Base-by-base conservation (phyloP, 2,113 vertebrate genomes). In the Centropus bengalensis region DNA sequence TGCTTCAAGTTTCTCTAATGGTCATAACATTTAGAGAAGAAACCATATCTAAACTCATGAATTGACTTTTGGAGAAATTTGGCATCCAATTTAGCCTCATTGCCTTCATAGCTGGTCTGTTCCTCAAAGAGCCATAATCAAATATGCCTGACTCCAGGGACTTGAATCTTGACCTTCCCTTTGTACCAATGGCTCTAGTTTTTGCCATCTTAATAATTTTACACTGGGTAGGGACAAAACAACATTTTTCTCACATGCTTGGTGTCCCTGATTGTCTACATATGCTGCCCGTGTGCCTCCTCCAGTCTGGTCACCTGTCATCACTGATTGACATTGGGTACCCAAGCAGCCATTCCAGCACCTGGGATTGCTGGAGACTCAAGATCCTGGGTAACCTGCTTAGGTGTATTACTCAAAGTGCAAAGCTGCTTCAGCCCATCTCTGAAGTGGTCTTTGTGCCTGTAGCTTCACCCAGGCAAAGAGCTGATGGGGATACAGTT, bases 211-310 rank as follows among this genome's bases (percentile, higher is more conserved):
- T 51, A 27, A 33, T 32, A 3, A 3, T 77, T 54, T 58, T 28
- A 12, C 17, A 21, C 7, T 14, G 12, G 27, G 22, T 30, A 20
- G 36, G 17, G 54, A 32, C 42, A 58, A 54, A 12, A 21, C 3
- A 62, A 32, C 15, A 1, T 24, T 62, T 62, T 80, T 16, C 22
- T n/a, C 33, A 17, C 4, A 1, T 38, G 23, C 12, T n/a, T 58
- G 59, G 23, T 38, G 22, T 47, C 14, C 7, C 8, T 10, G 6
- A 23, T 12, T 15, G 7, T 56, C 27, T 45, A 14, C 15, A 7
- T 0, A 7, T 0, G 0, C 40, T 47, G n/a, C 47, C 40, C 22
- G 3, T 22, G 3, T 70, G 67, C 36, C 26, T 30, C 23, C 8
- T 66, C 45, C 49, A 33, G 17, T 10, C 62, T 55, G 23, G 42